phyloP scores from a whole-genome alignment of 2,888 invertebrate genomes.

The Epistrophe eligans region DNA sequence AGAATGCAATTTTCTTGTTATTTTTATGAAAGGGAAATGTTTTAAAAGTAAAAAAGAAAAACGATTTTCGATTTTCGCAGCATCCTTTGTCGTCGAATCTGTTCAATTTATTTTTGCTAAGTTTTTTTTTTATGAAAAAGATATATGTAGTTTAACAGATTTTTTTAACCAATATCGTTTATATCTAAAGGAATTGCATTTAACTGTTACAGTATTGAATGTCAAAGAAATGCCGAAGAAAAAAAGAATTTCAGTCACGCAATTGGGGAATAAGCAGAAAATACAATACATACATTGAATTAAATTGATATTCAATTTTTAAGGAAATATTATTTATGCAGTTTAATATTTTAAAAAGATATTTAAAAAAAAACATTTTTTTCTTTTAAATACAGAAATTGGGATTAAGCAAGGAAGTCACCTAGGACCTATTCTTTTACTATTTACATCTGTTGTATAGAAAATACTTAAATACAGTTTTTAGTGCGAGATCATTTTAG shows the following conservation, averaged over 20 bases:
- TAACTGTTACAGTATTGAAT: not conserved
- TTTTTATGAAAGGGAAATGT: slow-evolving; percentile 13
- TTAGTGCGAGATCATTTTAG: no score
- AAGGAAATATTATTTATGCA: no score
- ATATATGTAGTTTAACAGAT: not conserved
- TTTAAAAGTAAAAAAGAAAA: not conserved
- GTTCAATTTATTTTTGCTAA: slow-evolving; percentile 7
- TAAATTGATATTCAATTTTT: not conserved
- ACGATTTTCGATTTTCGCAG: slow-evolving; percentile 22
- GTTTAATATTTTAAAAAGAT: no score
- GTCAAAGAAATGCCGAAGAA: not conserved
- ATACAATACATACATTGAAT: no score
- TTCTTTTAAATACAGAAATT: no score
- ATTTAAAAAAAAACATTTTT: no score
- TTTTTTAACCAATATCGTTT: not conserved
- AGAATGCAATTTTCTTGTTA: slow-evolving; percentile 32
- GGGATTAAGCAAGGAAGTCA: no score
- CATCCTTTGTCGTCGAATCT: not conserved
- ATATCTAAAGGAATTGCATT: not conserved
- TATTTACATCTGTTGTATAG: no score
- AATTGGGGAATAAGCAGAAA: no score
- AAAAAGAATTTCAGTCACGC: not conserved
- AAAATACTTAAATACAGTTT: no score
- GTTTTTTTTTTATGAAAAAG: not conserved
- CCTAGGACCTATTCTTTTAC: no score